Base-by-base conservation (phyloP, 2,888 invertebrate genomes). In the Euzetes globulus region DNA sequence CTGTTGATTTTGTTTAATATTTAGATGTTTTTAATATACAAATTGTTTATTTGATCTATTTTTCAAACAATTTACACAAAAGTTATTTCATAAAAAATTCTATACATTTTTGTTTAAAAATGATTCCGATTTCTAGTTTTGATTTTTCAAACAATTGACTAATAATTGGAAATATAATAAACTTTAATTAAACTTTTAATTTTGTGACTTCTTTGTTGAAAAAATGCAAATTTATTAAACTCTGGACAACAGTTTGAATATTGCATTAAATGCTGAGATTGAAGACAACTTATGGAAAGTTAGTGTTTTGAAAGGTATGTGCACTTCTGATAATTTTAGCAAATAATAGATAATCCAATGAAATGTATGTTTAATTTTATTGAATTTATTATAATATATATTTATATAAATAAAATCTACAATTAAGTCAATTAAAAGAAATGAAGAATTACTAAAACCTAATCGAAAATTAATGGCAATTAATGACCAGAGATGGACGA, bases 401-500 rank as follows among this genome's bases (percentile, higher is more conserved):
- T 58, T n/a, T n/a, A 58, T 58, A 58, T 27, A 58, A 27, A 41
- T 41, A 41, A 27, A 55, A 27, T 58, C 58, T 58, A 58, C 58
- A 58, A 58, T 58, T 58, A 58, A 58, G 58, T 58, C 27, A 58
- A 17, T 55, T 27, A 29, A 29, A 60, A 58, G 58, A 33, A 65
- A 37, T 33, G n/a, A 19, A 65, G 37, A 65, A 17, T 37, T 60
- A 33, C 27, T 37, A 37, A 65, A 70, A 70, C 70, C 70, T 70
- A 70, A 27, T 45, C 22, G 11, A 47, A 70, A 70, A 65, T 19
- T 37, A 65, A 70, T 70, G 70, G 70, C 70, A 70, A 70, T 45
- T 70, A 19, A 70, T 70, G 70, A 70, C 70, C 70, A 70, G 70
- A 70, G 70, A 70, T 70, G 70, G 70, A 70, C 45, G 70, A 70